phyloP scores from a whole-genome alignment of 2,113 vertebrate species.

The Lepus americanus region DNA sequence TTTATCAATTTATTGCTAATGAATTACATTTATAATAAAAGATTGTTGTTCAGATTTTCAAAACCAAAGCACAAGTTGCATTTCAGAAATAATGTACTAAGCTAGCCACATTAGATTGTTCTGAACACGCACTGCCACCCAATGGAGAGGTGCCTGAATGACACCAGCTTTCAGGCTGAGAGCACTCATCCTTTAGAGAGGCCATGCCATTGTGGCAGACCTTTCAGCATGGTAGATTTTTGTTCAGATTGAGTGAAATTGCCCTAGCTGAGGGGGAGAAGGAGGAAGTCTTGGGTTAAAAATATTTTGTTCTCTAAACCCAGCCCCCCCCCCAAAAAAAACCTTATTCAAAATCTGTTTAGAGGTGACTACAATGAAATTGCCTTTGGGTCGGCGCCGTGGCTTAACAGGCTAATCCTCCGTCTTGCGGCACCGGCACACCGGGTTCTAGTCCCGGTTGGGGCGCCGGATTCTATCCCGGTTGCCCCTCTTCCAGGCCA shows the following conservation, averaged over 20 bases:
- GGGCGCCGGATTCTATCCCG: too few species aligned
- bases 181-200: not conserved
- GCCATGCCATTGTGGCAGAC: not conserved
- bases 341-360: not conserved
- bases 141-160: slow-evolving; percentile 81
- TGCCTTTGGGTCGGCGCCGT: not conserved
- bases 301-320: slow-evolving; percentile 14
- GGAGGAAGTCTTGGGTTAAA: not conserved
- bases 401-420: too few species aligned
- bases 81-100: not conserved
- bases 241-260: not conserved
- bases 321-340: not conserved
- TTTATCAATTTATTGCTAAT: not conserved
- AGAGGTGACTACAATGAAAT: not conserved
- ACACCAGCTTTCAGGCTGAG: slow-evolving; percentile 48
- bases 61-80: slow-evolving; percentile 40
- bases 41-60: slow-evolving; percentile 29
- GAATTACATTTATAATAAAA: not conserved
- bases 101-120: slow-evolving; percentile 38
- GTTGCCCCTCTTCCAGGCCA: too few species aligned
- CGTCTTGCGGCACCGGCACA: too few species aligned
- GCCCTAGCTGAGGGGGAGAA: not conserved
- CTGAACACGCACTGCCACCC: slow-evolving; percentile 87
- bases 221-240: not conserved
- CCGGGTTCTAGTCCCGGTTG: too few species aligned